Base-by-base conservation (phyloP, 1,140 invertebrate species). In the Hydropsyche tenuis region DNA sequence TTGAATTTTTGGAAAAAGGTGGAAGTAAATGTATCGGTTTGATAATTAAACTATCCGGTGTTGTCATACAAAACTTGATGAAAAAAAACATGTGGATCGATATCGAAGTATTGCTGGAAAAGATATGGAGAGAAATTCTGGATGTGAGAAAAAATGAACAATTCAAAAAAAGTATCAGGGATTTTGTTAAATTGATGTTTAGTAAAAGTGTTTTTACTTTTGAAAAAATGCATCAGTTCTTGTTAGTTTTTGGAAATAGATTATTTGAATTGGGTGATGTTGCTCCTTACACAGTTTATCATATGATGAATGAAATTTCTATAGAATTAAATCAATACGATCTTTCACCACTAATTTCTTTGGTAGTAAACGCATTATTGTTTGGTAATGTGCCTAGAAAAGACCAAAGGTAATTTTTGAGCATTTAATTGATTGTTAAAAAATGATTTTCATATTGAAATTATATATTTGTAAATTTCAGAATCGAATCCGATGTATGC, bases 371-470 rank as follows among this genome's bases (percentile, higher is more conserved):
- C 27, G 66, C 71, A 16, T 30, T 77, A 9, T 1, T 66, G 43
- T 77, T 77, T 70, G 76, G 76, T 0, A 56, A 45, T 23, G 70
- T 73, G 30, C 62, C 63, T 4, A 73, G 76, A 63, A 77, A 75
- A 71, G 76, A 77, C 70, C 76, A 77, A 71, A 68, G 76, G 76
- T 77, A 77, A 48, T n/a, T n/a, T n/a, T n/a, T n/a, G n/a, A n/a
- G n/a, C n/a, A 14, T 25, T 27, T 37, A 16, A 69, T 66, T 23
- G 11, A 66, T 30, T 23, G 56, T 69, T 1, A 51, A 18, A 4
- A 37, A 65, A 42, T 42, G 37, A 5, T 16, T 65, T 65, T 25
- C 11, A 65, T n/a, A n/a, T n/a, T n/a, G n/a, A n/a, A 65, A 65
- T 51, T 2, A 9, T 53, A 53, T 16, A 53, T 53, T 14, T 9